A percentile compares a stretch with the other conserved stretches of the same genome.
Evolutionary conservation across 2,113 vertebrate species (phyloP).

Genomic region (Neodontobutis hainanensis): DNA sequence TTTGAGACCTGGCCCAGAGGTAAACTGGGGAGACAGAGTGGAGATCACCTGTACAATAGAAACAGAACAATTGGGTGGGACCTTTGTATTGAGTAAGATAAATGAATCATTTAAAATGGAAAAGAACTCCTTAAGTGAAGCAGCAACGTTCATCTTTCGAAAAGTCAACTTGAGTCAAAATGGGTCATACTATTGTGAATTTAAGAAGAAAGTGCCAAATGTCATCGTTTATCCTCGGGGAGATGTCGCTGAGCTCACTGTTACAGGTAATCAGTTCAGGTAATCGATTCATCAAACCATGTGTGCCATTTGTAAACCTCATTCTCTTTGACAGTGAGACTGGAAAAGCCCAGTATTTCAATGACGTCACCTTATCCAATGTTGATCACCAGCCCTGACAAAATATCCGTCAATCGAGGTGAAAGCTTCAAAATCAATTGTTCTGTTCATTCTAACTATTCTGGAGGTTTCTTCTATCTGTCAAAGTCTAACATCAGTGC

Average conservation of each 20-base stretch:
- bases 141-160: constrained; percentile 54
- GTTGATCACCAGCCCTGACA: not conserved
- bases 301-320: not conserved
- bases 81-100: constrained; percentile 42
- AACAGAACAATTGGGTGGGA: constrained; percentile 54
- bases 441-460: not conserved
- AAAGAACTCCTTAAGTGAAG: constrained; percentile 42
- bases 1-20: constrained; percentile 39
- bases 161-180: constrained; percentile 51
- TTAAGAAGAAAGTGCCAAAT: constrained; percentile 59
- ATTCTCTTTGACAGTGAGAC: not conserved
- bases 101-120: constrained; percentile 43
- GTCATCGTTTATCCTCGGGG: constrained; percentile 61
- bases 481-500: not conserved
- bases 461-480: not conserved
- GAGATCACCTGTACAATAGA: constrained; percentile 63
- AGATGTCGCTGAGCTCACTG: constrained; percentile 30
- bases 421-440: not conserved
- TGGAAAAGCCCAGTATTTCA: not conserved
- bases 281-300: not conserved
- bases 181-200: constrained; percentile 72
- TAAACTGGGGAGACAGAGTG: constrained; percentile 63
- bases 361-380: not conserved
- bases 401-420: not conserved
- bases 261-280: constrained; percentile 38